Base-by-base conservation (phyloP, 2,113 vertebrate genomes). In the Archocentrus centrarchus region DNA sequence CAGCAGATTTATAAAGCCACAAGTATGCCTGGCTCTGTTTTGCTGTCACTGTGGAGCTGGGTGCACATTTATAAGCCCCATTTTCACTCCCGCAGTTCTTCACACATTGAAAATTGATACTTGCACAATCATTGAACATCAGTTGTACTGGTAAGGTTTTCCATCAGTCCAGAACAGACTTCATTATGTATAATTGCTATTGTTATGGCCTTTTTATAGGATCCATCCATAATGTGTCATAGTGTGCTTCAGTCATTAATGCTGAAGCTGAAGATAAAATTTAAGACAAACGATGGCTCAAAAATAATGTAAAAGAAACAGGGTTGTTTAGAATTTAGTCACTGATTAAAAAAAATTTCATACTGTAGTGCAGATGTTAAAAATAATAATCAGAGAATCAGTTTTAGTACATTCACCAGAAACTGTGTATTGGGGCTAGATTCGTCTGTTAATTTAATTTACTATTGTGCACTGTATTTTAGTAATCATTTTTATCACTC, bases 121-220 rank as follows among this genome's bases (percentile, higher is more conserved):
- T 35, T 53, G 57, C n/a, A 14, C 24, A 50, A 30, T 73, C 57
- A 61, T 27, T 70, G 75, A 24, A 77, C 9, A 15, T 6, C 50
- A 53, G 27, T 73, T 73, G 47, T 1, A 11, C 68, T 55, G 44
- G 44, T 73, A 55, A 55, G 68, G 18, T 18, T 83, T 59, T 70
- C 57, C 35, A 37, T 83, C 44, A 30, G 15, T 9, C 24, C 32
- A 75, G 32, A 32, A 27, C 37, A 80, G 27, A 55, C 39, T 39
- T 53, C 61, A 75, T 80, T 66, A 39, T 50, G 27, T 53, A 80
- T 11, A 37, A 61, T 47, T 77, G 32, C 32, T 44, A 77, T 27
- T 70, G 4, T 57, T 61, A n/a, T 60, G 30, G 41, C 22, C 35
- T 24, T 32, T 39, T 84, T 27, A 66, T 39, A 76, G 50, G 11